Percentiles rank a stretch among this genome's conserved stretches.
Conservation (phyloP, 2,797 vertebrate genomes). For the Rhynchotus rufescens region DNA sequence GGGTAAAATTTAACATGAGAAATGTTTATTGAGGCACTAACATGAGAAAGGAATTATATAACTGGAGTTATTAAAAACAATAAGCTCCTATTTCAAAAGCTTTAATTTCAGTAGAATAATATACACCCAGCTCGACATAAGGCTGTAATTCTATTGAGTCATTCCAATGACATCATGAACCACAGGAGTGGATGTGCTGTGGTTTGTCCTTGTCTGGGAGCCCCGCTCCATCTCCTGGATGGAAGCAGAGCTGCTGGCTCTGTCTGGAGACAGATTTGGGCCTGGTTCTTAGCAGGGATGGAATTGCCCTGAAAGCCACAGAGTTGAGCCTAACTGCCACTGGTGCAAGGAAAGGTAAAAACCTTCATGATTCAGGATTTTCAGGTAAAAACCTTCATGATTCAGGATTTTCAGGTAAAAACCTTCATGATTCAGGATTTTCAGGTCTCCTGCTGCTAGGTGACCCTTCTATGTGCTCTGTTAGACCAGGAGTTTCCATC, state of each 20-base stretch:
- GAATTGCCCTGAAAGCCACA: neutral
- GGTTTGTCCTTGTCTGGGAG: slow-evolving; percentile 48
- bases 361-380: neutral
- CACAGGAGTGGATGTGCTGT: slow-evolving; percentile 30
- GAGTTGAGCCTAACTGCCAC: neutral
- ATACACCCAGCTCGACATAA: slow-evolving; percentile 29
- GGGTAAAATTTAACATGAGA: slow-evolving; percentile 67
- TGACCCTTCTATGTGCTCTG: neutral
- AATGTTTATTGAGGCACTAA: slow-evolving; percentile 71
- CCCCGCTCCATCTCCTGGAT: neutral
- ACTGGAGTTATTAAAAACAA: slow-evolving; percentile 79
- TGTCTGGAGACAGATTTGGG: neutral
- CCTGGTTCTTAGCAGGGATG: neutral
- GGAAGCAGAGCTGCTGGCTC: slow-evolving; percentile 32
- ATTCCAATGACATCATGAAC: slow-evolving; percentile 72
- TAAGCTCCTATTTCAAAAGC: slow-evolving; percentile 78
- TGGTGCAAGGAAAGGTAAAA: neutral
- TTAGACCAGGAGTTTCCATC: neutral
- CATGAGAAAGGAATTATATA: slow-evolving; percentile 76
- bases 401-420: no score
- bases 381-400: neutral
- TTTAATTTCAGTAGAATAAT: slow-evolving; percentile 65
- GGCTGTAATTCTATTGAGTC: slow-evolving; percentile 59
- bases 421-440: no score
- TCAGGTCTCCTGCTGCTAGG: neutral